Base-by-base conservation (phyloP, 2,797 vertebrate species). In the Rachycentron canadum region DNA sequence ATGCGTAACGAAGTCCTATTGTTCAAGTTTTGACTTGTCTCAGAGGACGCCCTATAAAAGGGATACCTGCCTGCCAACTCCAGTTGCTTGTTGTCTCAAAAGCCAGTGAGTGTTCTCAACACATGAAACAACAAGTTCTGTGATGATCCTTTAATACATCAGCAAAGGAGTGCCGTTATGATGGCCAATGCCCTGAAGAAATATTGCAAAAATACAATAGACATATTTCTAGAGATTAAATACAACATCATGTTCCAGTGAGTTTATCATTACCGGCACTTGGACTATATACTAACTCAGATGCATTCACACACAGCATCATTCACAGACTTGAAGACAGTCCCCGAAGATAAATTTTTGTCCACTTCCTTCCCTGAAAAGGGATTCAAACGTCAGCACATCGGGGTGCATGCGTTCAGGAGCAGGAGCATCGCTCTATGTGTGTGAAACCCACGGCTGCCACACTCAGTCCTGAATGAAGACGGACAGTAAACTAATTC, bases 21-120 rank as follows among this genome's bases (percentile, higher is more conserved):
- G 92, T 93, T 93, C 92, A 84, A 90, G 93, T 90, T 83, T 63
- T 80, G 82, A 94, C 95, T 89, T 92, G 95, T 88, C 85, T 81
- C 58, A 41, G 73, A 81, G 82, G 82, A 86, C 83, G 83, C 80
- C 88, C 82, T 90, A 82, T 81, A 80, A 86, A 86, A 86, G 65
- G 81, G 84, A 84, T 88, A 89, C 86, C 76, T 84, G 85, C 74
- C 81, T 90, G 90, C 90, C 83, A 91, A 90, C 76, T 83, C 38
- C 25, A 25, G 76, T 82, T 34, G 38, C 69, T 79, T 78, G 78
- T 78, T 77, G 64, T 86, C 83, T 85, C 47, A 69, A 64, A 89
- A 79, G 71, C 68, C 79, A 75, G 50, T 28, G 70, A 76, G 79
- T 55, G 77, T 87, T 86, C 74, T 78, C n/a, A 75, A 56, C 76